Base-by-base conservation (phyloP, 1,140 invertebrate species). In the Cotesia typhae region DNA sequence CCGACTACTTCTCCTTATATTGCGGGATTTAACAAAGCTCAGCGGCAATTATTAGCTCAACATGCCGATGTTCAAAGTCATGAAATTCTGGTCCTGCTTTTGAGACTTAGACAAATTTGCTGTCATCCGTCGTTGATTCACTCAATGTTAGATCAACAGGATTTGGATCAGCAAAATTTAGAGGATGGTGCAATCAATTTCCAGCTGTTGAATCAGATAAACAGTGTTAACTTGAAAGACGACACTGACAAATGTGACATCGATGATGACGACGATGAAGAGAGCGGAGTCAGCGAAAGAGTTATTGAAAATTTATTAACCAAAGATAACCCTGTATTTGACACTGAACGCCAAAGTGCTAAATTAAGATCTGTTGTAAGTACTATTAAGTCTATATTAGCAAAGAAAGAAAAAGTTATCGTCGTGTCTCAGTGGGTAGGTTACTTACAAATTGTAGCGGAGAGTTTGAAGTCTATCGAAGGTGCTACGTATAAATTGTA, bases 341-440 rank as follows among this genome's bases (percentile, higher is more conserved):
- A 89, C 6, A 68, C 87, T 0, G 77, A 88, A 1, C 86, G 88
- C 3, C 81, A 82, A 5, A 93, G 91, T 77, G 91, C 91, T 5
- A 94, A 94, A 74, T 88, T 94, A 17, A 77, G 86, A 12, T 87
- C 88, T 20, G 88, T 92, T 6, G 79, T 94, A 60, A 84, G 91
- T 10, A 88, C 90, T 51, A 75, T 94, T 0, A 78, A 89, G 51
- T 81, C 75, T 2, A 75, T 92, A 3, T 76, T 92, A 4, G 47
- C 76, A 1, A 75, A 73, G 36, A 84, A 85, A n/a, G 92, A 94
- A 69, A 94, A 94, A 80, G 89, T 90, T 17, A 91, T 97, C 0
- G 88, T 97, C 9, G 94, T 97, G 1, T 96, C 95, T 0, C 95
- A 96, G 80, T 97, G 95, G 95, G 92, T 92, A 1, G 89, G 90